These are phyloP conservation scores for Euproctis similis DNA, from an alignment of 2,888 invertebrate genomes.

Conservation along the genomic window DNA sequence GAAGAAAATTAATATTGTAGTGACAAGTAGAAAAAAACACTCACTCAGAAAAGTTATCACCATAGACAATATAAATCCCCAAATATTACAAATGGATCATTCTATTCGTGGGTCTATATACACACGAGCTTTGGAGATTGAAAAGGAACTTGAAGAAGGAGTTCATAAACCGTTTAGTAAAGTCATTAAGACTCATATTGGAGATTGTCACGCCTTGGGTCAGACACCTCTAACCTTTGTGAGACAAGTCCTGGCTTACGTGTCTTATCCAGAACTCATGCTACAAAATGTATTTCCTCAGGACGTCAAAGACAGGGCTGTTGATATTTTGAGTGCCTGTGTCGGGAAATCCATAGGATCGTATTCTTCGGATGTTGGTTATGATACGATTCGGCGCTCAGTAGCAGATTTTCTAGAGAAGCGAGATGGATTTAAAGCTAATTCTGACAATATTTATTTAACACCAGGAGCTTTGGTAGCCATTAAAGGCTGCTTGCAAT, in stretches of 20 bases:
- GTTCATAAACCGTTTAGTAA: constrained; percentile 52
- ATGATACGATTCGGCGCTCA: constrained; percentile 88
- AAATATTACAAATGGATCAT: constrained; percentile 4
- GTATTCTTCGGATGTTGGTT: constrained; percentile 89
- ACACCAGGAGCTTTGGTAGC: constrained; percentile 91
- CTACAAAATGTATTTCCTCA: constrained; percentile 80
- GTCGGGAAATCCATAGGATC: constrained; percentile 89
- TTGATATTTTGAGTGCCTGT: constrained; percentile 76
- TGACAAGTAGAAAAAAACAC: background rate
- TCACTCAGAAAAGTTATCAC: constrained; percentile 1
- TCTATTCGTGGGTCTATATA: constrained; percentile 4
- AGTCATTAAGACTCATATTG: constrained; percentile 94
- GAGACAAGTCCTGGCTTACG: constrained; percentile 87
- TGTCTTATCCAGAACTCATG: constrained; percentile 81
- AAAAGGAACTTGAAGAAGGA: constrained; percentile 4
- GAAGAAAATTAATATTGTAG: too few species aligned
- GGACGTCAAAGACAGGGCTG: constrained; percentile 85
- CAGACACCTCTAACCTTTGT: constrained; percentile 92
- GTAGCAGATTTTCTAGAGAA: constrained; percentile 86
- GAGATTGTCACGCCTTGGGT: constrained; percentile 96
- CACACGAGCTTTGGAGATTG: constrained; percentile 2
- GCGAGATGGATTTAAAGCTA: constrained; percentile 83
- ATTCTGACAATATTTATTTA: constrained; percentile 86
- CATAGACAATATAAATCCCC: constrained; percentile 5
- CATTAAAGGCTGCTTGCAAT: constrained; percentile 86